A percentile compares a stretch with the other conserved stretches of the same genome.
Evolutionary conservation across 2,113 vertebrate species (phyloP).

Genomic region (Hymenochirus boettgeri): DNA sequence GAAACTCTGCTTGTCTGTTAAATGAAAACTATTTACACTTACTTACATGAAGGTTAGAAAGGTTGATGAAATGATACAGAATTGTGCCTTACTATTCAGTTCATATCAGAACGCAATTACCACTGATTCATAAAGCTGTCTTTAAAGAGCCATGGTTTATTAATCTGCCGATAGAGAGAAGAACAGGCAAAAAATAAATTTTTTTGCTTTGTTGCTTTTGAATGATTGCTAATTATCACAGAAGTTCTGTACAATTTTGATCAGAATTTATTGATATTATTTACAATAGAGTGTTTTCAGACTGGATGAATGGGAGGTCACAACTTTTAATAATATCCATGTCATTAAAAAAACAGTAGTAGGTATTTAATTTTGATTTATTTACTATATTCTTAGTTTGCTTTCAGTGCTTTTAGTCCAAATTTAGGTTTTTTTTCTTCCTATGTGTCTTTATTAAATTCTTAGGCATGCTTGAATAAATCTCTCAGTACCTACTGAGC

Average conservation of each 20-base stretch:
- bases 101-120: slow-evolving; percentile 99
- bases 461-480: no score
- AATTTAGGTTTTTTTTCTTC: no score
- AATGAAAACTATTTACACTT: slow-evolving; percentile 89
- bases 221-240: slow-evolving; percentile 98
- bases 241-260: slow-evolving; percentile 77
- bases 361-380: no score
- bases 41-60: slow-evolving; percentile 88
- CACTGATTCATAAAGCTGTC: slow-evolving; percentile 98
- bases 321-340: no score
- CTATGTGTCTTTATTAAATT: no score
- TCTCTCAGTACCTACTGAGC: no score
- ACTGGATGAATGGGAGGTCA: slow-evolving; percentile 65
- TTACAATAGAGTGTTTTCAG: slow-evolving; percentile 69
- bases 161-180: slow-evolving; percentile 93
- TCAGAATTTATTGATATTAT: slow-evolving; percentile 75
- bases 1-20: slow-evolving; percentile 74
- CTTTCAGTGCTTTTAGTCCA: no score
- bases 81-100: slow-evolving; percentile 89
- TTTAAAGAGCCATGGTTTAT: slow-evolving; percentile 89
- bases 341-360: no score
- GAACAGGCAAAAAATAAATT: slow-evolving; percentile 94
- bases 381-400: no score
- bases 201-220: slow-evolving; percentile 86
- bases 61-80: slow-evolving; percentile 99